A percentile compares a stretch with the other conserved stretches of the same genome.
phyloP scores from a whole-genome alignment of 2,113 vertebrate species.

The Ranitomeya variabilis region DNA sequence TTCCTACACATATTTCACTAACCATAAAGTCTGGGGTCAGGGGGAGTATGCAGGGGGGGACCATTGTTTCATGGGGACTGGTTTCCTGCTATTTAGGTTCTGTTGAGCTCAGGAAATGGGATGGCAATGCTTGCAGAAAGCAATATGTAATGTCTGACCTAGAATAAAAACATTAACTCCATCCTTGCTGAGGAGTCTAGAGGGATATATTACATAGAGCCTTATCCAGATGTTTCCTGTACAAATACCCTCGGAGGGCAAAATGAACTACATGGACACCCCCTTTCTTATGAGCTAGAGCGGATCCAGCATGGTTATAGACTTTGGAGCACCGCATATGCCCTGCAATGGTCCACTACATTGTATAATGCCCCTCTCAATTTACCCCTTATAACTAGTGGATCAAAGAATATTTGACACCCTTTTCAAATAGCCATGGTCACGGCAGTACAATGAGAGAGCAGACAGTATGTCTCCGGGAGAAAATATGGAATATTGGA shows the following conservation, averaged over 20 bases:
- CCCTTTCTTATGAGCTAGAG: not conserved
- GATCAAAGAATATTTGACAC: not conserved
- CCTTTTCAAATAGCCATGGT: no score
- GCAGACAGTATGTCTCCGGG: no score
- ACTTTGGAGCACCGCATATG: not conserved
- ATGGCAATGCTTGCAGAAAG: conserved; percentile 46
- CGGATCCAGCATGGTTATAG: not conserved
- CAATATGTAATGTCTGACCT: conserved; percentile 44
- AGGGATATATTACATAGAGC: not conserved
- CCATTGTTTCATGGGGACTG: conserved; percentile 48
- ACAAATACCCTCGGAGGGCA: not conserved
- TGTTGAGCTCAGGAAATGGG: conserved; percentile 50
- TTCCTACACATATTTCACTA: conserved; percentile 22
- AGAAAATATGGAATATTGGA: no score
- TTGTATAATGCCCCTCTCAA: not conserved
- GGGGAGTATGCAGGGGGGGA: not conserved
- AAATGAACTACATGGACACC: not conserved
- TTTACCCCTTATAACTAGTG: not conserved
- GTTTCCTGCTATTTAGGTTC: conserved; percentile 55
- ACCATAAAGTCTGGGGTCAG: conserved; percentile 11
- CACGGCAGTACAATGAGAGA: no score
- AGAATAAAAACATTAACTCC: conserved; percentile 30
- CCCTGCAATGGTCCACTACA: not conserved
- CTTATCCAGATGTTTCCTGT: not conserved
- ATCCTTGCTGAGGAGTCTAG: not conserved